phyloP scores from a whole-genome alignment of 2,888 invertebrate species.

The Macroteleia sp. region DNA sequence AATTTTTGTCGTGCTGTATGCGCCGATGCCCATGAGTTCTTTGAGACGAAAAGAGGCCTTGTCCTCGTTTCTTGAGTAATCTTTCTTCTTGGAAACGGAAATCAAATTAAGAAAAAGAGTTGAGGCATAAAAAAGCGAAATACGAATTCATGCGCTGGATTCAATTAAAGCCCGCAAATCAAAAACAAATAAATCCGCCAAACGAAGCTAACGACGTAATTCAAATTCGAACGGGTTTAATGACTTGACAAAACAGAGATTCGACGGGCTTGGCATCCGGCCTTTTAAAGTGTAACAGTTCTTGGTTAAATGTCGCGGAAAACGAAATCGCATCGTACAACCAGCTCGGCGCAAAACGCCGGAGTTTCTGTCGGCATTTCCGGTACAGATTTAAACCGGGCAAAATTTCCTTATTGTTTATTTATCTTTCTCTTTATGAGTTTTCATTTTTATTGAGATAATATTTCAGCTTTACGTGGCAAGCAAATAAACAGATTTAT shows the following conservation, averaged over 20 bases:
- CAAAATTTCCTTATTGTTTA: neutral
- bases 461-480: no score
- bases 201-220: conserved; percentile 34
- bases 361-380: neutral
- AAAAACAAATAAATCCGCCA: conserved; percentile 37
- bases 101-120: conserved; percentile 21
- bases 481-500: no score
- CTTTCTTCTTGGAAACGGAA: neutral
- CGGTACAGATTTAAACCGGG: no score
- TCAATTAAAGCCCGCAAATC: conserved; percentile 37
- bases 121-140: neutral
- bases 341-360: conserved; percentile 19
- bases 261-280: conserved; percentile 12
- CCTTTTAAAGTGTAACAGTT: conserved; percentile 18
- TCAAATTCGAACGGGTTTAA: conserved; percentile 50
- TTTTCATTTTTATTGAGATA: no score
- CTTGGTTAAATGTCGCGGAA: conserved; percentile 57
- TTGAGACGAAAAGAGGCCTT: conserved; percentile 58
- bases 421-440: no score
- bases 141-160: conserved; percentile 1
- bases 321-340: conserved; percentile 33
- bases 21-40: conserved; percentile 18
- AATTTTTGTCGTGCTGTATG: conserved; percentile 44
- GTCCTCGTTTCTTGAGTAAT: conserved; percentile 50
- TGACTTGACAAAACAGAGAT: conserved; percentile 51